Evolutionary conservation across 2,888 invertebrate genomes (phyloP).

Genomic region (Alsophila aescularia): DNA sequence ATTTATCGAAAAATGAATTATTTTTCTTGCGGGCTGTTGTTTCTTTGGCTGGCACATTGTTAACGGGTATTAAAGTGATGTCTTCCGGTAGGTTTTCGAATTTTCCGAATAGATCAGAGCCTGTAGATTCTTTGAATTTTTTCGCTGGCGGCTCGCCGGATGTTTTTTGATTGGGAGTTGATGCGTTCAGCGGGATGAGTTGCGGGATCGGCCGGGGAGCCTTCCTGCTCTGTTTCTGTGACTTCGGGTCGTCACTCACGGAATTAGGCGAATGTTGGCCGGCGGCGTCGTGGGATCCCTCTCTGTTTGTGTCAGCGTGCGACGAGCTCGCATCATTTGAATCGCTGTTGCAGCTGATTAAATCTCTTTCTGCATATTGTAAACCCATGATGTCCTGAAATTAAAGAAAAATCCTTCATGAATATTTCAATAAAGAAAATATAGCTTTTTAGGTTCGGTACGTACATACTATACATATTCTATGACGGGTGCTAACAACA

Average conservation of each 20-base stretch:
- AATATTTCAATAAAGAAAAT: too few relatives aligned
- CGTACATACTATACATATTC: too few relatives aligned
- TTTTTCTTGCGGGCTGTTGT: slow-evolving; percentile 84
- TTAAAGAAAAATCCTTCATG: slow-evolving; percentile 25
- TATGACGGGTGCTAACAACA: too few relatives aligned
- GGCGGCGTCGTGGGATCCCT: slow-evolving; percentile 51
- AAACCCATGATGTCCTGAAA: slow-evolving; percentile 76
- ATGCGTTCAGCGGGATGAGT: slow-evolving; percentile 87
- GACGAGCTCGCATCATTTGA: slow-evolving; percentile 67
- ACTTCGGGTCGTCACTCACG: slow-evolving; percentile 58
- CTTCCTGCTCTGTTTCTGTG: slow-evolving; percentile 64
- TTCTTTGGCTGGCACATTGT: slow-evolving; percentile 56
- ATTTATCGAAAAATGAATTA: slow-evolving; percentile 91
- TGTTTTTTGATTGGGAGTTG: slow-evolving; percentile 72
- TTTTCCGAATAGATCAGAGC: slow-evolving; percentile 43
- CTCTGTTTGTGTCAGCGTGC: slow-evolving; percentile 53
- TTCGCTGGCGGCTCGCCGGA: slow-evolving; percentile 74
- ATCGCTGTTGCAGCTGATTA: slow-evolving; percentile 72
- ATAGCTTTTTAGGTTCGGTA: too few relatives aligned
- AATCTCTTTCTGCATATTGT: slow-evolving; percentile 69
- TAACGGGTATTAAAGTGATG: slow-evolving; percentile 61
- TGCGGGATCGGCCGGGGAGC: slow-evolving; percentile 88
- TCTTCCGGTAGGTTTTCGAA: slow-evolving; percentile 59
- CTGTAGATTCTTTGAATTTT: slow-evolving; percentile 65
- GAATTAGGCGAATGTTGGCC: slow-evolving; percentile 53